Evolutionary conservation across 2,113 vertebrate genomes (phyloP).

Genomic region (Ameiurus melas): DNA sequence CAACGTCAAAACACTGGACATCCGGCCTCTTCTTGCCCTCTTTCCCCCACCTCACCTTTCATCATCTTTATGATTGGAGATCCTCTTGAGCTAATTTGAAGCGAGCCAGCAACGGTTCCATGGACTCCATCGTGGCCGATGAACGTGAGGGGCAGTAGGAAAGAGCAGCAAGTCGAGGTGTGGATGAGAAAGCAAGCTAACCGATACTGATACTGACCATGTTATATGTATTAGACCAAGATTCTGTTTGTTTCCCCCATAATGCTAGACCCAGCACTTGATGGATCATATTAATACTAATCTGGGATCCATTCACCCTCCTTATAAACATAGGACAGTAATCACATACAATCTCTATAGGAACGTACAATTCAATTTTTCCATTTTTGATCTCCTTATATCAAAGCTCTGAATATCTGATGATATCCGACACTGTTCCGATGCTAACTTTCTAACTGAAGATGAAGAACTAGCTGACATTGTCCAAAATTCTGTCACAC

Average conservation of each 20-base stretch:
- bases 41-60: not conserved
- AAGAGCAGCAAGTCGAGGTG: not conserved
- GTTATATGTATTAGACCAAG: not conserved
- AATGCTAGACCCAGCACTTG: not conserved
- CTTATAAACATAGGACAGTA: not conserved
- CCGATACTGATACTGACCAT: not conserved
- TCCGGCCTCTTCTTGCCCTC: constrained; percentile 28
- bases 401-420: not conserved
- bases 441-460: not conserved
- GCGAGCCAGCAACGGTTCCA: not conserved
- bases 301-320: not conserved
- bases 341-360: not conserved
- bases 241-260: not conserved
- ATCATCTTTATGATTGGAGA: constrained; percentile 10
- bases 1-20: constrained; percentile 51
- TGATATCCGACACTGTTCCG: not conserved
- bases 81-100: constrained; percentile 31
- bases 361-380: not conserved
- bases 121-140: not conserved
- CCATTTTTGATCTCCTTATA: not conserved
- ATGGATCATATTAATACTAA: not conserved
- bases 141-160: not conserved
- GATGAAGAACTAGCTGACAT: not conserved
- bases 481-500: not conserved
- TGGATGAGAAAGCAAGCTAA: not conserved